These are phyloP conservation scores for Carpatolechia fugitivella DNA, from an alignment of 2,888 invertebrate species.

Conservation along the genomic window DNA sequence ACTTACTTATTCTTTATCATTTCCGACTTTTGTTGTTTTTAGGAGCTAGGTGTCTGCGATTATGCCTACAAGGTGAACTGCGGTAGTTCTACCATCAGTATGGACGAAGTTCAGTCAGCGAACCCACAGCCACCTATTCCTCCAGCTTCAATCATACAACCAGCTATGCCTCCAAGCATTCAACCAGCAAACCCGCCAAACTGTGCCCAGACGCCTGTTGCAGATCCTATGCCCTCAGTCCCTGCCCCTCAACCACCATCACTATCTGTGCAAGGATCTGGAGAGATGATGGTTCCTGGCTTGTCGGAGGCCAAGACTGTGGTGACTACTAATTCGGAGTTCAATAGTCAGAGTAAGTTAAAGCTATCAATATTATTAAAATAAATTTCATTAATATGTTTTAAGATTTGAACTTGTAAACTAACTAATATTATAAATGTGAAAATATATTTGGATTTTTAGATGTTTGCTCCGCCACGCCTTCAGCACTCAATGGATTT, in stretches of 20 bases:
- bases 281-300: constrained; percentile 19
- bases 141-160: neutral
- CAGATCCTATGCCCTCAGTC: constrained; percentile 2
- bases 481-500: no score
- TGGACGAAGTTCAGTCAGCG: neutral
- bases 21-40: constrained; percentile 27
- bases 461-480: no score
- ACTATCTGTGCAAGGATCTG: neutral
- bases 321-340: constrained; percentile 40
- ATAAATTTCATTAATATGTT: no score
- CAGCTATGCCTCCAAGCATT: constrained; percentile 11
- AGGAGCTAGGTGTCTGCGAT: constrained; percentile 83
- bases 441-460: no score
- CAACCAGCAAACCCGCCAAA: neutral
- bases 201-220: constrained; percentile 10
- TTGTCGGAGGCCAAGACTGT: constrained; percentile 26
- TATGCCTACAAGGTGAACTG: constrained; percentile 81
- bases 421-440: no score
- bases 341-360: constrained; percentile 51
- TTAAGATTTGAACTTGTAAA: no score
- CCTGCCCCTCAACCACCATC: constrained; percentile 4
- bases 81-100: constrained; percentile 23
- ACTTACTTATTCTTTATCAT: no score
- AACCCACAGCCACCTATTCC: neutral
- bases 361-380: neutral